These are phyloP conservation scores for Chalcosyrphus nemorum DNA, from an alignment of 2,888 invertebrate genomes.

Conservation along the genomic window DNA sequence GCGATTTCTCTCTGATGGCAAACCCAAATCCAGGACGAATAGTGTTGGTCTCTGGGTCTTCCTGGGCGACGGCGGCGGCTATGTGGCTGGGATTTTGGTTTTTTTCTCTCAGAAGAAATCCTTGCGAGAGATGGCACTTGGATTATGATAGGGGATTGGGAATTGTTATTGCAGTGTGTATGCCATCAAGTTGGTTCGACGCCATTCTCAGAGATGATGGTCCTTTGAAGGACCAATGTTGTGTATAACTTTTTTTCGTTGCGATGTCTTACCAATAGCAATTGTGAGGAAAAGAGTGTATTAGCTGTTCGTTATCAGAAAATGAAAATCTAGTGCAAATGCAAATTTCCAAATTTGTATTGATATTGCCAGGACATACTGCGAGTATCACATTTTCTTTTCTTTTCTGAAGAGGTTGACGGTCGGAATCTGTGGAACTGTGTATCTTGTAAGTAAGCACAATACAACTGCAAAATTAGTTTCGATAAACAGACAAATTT, in stretches of 20 bases:
- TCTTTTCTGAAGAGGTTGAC: background rate
- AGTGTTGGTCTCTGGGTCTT: background rate
- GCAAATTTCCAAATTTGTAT: constrained; percentile 37
- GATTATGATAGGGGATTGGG: constrained; percentile 60
- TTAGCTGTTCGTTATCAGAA: constrained; percentile 59
- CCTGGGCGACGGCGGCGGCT: no score
- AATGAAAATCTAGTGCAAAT: constrained; percentile 56
- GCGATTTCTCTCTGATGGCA: constrained; percentile 59
- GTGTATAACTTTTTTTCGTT: background rate
- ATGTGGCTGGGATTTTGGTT: constrained; percentile 27
- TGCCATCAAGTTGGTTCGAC: constrained; percentile 2
- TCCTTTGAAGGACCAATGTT: background rate
- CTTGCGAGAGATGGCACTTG: constrained; percentile 52
- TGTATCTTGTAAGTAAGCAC: no score
- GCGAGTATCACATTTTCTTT: background rate
- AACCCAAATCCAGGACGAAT: constrained; percentile 44
- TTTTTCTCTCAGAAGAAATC: constrained; percentile 9
- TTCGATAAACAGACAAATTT: no score
- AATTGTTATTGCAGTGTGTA: constrained; percentile 34
- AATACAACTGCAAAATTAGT: no score
- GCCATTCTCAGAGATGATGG: background rate
- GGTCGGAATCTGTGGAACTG: background rate
- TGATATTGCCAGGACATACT: constrained; percentile 6
- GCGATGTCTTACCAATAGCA: constrained; percentile 34
- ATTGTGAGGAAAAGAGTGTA: constrained; percentile 2